Percentiles rank a stretch among this genome's conserved stretches.
These are phyloP conservation scores for Hirtodrosophila alboralis DNA, from an alignment of 2,888 invertebrate genomes.

Conservation along the genomic window DNA sequence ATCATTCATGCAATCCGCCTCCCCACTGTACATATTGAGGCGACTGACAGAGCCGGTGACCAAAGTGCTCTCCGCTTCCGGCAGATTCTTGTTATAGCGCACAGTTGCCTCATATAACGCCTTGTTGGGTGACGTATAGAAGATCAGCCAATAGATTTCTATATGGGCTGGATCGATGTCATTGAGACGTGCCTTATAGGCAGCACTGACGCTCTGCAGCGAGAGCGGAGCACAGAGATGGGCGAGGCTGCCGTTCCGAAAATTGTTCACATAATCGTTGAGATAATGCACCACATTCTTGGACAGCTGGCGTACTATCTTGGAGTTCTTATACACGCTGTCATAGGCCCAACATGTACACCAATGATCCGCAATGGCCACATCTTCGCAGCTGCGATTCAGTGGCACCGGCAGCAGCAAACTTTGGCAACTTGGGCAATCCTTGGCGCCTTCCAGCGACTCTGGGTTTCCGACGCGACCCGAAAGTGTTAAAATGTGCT, in stretches of 20 bases:
- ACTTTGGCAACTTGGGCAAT: constrained; percentile 88
- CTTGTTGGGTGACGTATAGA: constrained; percentile 88
- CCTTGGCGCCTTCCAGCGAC: constrained; percentile 59
- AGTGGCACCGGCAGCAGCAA: constrained; percentile 86
- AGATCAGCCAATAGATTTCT: constrained; percentile 87
- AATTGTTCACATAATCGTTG: constrained; percentile 76
- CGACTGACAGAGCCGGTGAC: constrained; percentile 87
- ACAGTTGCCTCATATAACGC: constrained; percentile 90
- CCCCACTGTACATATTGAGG: constrained; percentile 85
- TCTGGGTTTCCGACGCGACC: constrained; percentile 80
- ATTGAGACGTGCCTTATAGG: constrained; percentile 83
- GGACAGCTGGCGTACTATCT: constrained; percentile 85
- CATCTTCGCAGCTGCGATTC: constrained; percentile 88
- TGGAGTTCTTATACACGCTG: constrained; percentile 83
- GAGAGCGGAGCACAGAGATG: constrained; percentile 85
- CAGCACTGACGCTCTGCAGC: constrained; percentile 86
- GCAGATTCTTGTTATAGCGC: constrained; percentile 76
- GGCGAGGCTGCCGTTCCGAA: constrained; percentile 76
- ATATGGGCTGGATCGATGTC: constrained; percentile 27
- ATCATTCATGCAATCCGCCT: constrained; percentile 85
- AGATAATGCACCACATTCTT: constrained; percentile 79
- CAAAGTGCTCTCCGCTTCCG: constrained; percentile 81
- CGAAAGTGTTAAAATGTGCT: constrained; percentile 87
- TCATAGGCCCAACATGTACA: constrained; percentile 89
- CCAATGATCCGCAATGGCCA: constrained; percentile 89